phyloP scores from a whole-genome alignment of 1,140 invertebrate species.

The Pygmarrhopalites habei region DNA sequence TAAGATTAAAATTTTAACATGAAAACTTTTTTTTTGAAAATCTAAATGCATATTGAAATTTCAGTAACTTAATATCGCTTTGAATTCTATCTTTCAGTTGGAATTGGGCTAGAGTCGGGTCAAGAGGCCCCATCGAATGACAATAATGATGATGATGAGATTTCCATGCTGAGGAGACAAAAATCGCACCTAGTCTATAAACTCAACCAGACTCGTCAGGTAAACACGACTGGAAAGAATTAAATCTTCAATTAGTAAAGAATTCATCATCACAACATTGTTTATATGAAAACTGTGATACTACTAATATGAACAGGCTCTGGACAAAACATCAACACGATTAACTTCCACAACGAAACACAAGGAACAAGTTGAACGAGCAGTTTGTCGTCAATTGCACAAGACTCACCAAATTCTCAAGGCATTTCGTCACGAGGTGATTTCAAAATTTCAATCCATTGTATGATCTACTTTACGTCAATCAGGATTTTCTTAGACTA shows the following conservation, averaged over 20 bases:
- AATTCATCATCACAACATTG: background rate
- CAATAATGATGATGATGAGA: slow-evolving; percentile 20
- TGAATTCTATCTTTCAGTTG: too few species aligned
- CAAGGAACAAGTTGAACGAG: slow-evolving; percentile 35
- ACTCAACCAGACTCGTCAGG: slow-evolving; percentile 31
- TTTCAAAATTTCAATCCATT: too few species aligned
- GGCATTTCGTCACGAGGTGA: too few species aligned
- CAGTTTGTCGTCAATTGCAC: slow-evolving; percentile 35
- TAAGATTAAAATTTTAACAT: too few species aligned
- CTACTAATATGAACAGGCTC: slow-evolving; percentile 16
- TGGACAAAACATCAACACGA: slow-evolving; percentile 27
- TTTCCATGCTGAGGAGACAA: slow-evolving; percentile 11
- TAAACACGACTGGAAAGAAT: slow-evolving; percentile 9
- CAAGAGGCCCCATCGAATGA: slow-evolving; percentile 27
- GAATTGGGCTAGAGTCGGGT: slow-evolving; percentile 37
- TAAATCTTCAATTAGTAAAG: background rate
- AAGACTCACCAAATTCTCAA: slow-evolving; percentile 34
- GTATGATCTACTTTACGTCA: too few species aligned
- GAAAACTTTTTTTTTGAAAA: too few species aligned
- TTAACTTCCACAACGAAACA: slow-evolving; percentile 25
- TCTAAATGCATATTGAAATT: too few species aligned
- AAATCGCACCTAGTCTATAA: slow-evolving; percentile 28
- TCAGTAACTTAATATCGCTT: too few species aligned
- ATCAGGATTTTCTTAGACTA: too few species aligned
- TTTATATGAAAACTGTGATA: background rate